Evolutionary conservation across 2,113 vertebrate genomes (phyloP).

Genomic region (Thamnophis sirtalis): DNA sequence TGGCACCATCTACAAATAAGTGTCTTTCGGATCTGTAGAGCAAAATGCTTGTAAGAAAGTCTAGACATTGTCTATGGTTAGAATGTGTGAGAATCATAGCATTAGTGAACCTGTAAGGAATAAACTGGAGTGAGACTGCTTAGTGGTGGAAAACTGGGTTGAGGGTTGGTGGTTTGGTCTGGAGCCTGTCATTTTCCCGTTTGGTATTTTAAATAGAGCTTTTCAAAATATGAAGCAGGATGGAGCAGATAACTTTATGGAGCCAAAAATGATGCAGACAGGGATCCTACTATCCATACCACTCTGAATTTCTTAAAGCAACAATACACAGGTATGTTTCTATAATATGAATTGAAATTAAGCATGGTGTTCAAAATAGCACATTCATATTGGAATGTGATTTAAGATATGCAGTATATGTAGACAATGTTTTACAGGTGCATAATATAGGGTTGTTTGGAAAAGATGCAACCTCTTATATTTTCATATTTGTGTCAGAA

Average conservation of each 20-base stretch:
- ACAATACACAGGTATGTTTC: background rate
- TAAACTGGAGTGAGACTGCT: background rate
- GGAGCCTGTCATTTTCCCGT: background rate
- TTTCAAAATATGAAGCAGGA: background rate
- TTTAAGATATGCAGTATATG: too few species aligned
- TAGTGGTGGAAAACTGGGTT: background rate
- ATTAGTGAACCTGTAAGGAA: background rate
- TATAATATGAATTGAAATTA: background rate
- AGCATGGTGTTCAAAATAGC: background rate
- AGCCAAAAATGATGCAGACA: background rate
- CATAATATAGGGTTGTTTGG: background rate
- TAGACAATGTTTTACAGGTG: background rate
- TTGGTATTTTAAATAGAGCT: background rate
- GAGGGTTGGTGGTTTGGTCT: background rate
- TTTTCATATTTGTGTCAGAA: background rate
- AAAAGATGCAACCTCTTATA: background rate
- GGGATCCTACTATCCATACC: background rate
- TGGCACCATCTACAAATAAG: background rate
- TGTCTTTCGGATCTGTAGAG: background rate
- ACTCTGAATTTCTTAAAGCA: background rate
- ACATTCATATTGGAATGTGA: background rate
- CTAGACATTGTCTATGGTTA: background rate
- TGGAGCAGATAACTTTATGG: background rate
- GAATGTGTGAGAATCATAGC: background rate
- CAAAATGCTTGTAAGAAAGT: background rate